phyloP scores from a whole-genome alignment of 92 coral and sea anemone genomes.

The Epizoanthus stellaris region DNA sequence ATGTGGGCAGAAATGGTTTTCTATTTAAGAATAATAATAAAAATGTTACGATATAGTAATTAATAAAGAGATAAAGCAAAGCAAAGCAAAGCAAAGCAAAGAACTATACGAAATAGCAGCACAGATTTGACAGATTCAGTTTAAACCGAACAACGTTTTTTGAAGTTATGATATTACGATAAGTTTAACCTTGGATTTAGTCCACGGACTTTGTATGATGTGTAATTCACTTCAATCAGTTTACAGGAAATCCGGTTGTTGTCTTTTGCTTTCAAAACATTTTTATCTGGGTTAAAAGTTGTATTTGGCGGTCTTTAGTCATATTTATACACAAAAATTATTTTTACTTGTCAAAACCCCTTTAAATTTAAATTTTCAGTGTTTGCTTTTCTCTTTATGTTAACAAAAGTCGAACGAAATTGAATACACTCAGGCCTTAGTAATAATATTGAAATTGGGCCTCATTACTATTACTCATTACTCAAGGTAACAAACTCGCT shows the following conservation, averaged over 20 bases:
- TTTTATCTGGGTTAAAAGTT: neutral
- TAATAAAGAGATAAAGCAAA: too few species aligned
- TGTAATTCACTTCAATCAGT: too few species aligned
- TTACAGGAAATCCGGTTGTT: constrained; percentile 1
- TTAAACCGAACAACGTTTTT: too few species aligned
- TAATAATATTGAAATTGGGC: constrained; percentile 4
- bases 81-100: too few species aligned
- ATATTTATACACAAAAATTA: neutral
- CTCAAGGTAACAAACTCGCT: neutral
- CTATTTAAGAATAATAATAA: too few species aligned
- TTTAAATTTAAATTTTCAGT: neutral
- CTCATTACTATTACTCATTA: neutral
- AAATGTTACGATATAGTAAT: too few species aligned
- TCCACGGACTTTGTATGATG: too few species aligned
- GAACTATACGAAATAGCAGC: too few species aligned
- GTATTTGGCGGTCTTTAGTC: constrained; percentile 9
- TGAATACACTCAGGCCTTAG: neutral
- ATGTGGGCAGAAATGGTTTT: too few species aligned
- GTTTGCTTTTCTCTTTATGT: constrained; percentile 28
- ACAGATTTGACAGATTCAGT: too few species aligned
- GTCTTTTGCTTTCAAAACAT: constrained; percentile 17
- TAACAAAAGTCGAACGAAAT: constrained; percentile 5
- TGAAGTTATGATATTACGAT: too few species aligned
- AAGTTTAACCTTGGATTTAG: too few species aligned
- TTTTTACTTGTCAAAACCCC: neutral